phyloP scores from a whole-genome alignment of 2,888 invertebrate genomes.

The Coelopa pilipes region DNA sequence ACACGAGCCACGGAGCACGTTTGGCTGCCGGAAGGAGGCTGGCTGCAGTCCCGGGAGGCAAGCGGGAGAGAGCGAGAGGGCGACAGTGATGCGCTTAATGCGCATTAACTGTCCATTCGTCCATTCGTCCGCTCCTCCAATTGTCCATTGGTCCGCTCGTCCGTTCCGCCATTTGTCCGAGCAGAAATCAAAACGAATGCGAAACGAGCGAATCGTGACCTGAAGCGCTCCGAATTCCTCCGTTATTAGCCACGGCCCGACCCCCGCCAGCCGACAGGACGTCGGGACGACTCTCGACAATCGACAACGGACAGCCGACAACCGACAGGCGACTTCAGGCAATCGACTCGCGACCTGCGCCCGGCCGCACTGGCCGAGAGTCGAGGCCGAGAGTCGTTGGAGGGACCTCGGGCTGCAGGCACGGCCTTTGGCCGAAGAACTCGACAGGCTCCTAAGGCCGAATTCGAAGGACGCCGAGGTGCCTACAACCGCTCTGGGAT shows the following conservation, averaged over 20 bases:
- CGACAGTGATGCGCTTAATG: conserved; percentile 60
- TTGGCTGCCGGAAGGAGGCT: background rate
- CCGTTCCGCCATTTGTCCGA: conserved; percentile 52
- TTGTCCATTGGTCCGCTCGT: conserved; percentile 42
- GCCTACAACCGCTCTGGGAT: too few relatives aligned
- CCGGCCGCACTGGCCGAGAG: too few relatives aligned
- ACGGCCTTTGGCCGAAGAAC: too few relatives aligned
- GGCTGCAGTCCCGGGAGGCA: background rate
- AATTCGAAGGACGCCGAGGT: too few relatives aligned
- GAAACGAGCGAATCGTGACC: conserved; percentile 62
- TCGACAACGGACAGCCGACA: too few relatives aligned
- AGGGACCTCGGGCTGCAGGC: too few relatives aligned
- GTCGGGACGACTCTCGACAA: too few relatives aligned
- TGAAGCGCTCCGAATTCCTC: conserved; percentile 54
- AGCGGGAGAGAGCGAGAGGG: background rate
- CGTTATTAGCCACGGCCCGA: conserved; percentile 51
- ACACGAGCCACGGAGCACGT: background rate
- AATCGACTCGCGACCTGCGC: too few relatives aligned
- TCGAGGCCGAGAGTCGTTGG: too few relatives aligned
- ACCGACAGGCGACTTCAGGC: too few relatives aligned
- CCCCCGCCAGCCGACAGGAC: background rate
- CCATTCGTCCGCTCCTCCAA: conserved; percentile 47
- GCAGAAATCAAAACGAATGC: conserved; percentile 62
- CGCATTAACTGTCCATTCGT: conserved; percentile 62
- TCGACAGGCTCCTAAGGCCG: too few relatives aligned